Evolutionary conservation across 2,113 vertebrate genomes (phyloP).

Genomic region (Salminus brasiliensis): DNA sequence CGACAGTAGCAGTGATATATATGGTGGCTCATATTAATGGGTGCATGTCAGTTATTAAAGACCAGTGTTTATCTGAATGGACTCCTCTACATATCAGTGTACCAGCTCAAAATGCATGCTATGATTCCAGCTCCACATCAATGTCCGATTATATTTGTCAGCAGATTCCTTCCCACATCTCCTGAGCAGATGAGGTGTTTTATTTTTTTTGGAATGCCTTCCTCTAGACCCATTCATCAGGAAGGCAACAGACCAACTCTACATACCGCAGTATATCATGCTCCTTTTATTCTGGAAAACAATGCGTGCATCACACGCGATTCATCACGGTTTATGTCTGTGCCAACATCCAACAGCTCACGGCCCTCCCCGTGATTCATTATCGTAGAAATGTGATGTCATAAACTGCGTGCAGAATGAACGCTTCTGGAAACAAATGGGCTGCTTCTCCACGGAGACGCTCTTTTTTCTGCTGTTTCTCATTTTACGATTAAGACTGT

Average conservation of each 20-base stretch:
- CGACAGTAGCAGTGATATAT: no score
- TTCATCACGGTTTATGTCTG: constrained; percentile 19
- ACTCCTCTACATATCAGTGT: neutral
- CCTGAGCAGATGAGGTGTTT: neutral
- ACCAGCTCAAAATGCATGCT: neutral
- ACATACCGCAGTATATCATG: neutral
- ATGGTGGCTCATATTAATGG: no score
- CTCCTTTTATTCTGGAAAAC: constrained; percentile 13
- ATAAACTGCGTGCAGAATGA: constrained; percentile 35
- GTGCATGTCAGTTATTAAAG: no score
- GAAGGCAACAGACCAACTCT: constrained; percentile 2
- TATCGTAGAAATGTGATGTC: constrained; percentile 22
- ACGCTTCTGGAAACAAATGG: constrained; percentile 11
- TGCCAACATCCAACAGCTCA: constrained; percentile 18
- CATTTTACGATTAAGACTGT: constrained; percentile 1
- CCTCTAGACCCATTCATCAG: constrained; percentile 11
- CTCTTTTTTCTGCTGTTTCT: constrained; percentile 12
- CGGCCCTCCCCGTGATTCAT: constrained; percentile 22
- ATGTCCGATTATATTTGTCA: constrained; percentile 28
- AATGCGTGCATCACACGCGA: constrained; percentile 6
- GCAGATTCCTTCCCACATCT: neutral
- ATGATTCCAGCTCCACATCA: neutral
- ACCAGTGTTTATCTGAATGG: no score
- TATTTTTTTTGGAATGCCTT: neutral
- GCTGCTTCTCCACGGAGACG: neutral